A percentile compares a stretch with the other conserved stretches of the same genome.
phyloP scores from a whole-genome alignment of 2,797 vertebrate species.

The Myotis vivesi region DNA sequence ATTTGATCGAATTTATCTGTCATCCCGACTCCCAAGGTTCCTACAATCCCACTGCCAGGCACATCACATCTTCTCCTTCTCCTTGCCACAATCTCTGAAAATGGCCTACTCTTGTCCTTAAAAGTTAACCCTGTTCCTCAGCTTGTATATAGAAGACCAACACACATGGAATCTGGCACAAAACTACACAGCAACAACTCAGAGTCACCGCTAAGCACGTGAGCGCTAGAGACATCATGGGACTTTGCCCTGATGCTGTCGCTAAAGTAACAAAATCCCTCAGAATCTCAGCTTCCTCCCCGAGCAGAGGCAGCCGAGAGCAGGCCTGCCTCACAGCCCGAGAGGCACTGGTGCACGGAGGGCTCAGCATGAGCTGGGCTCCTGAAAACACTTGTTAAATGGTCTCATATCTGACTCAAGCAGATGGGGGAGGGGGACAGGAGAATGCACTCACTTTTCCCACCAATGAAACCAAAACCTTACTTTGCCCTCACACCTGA shows the following conservation, averaged over 20 bases:
- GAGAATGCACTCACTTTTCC: not conserved
- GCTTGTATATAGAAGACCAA: not conserved
- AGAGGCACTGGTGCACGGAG: fast-evolving
- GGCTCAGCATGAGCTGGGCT: not conserved
- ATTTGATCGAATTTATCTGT: not conserved
- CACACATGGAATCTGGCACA: no score
- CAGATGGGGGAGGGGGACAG: not conserved
- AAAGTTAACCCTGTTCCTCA: not conserved
- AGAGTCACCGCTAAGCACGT: not conserved
- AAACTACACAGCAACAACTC: not conserved
- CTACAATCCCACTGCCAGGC: not conserved
- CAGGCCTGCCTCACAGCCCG: fast-evolving
- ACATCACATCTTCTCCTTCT: not conserved
- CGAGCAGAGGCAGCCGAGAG: not conserved
- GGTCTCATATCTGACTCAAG: not conserved
- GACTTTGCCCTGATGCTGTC: not conserved
- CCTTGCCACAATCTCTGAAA: not conserved
- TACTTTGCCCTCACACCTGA: not conserved
- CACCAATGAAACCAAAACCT: not conserved
- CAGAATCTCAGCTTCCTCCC: not conserved
- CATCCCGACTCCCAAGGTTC: not conserved
- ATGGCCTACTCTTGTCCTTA: not conserved
- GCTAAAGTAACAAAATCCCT: not conserved
- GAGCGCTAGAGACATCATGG: fast-evolving
- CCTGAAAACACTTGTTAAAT: not conserved